Evolutionary conservation across 1,140 invertebrate species (phyloP).

Genomic region (Ostrea edulis): DNA sequence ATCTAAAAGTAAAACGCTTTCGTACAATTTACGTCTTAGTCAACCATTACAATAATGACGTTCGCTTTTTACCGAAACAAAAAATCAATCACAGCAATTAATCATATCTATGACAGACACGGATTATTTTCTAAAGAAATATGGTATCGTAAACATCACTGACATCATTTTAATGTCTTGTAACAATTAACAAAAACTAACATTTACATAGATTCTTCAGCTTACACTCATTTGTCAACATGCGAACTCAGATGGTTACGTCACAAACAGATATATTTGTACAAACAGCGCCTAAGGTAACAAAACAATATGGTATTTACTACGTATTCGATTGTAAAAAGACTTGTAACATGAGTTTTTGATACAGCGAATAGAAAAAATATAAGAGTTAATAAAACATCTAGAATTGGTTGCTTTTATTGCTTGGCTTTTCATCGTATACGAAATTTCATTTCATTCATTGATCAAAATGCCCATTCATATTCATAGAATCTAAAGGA

Average conservation of each 20-base stretch:
- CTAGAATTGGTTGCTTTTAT: too few relatives aligned
- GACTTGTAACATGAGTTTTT: neutral
- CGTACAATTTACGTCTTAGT: too few relatives aligned
- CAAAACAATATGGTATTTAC: neutral
- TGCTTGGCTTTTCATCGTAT: too few relatives aligned
- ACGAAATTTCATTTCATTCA: too few relatives aligned
- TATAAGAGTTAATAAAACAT: neutral
- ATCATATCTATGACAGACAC: too few relatives aligned
- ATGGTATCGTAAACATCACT: neutral
- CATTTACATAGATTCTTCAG: neutral
- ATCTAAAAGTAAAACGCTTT: too few relatives aligned
- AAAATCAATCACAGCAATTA: too few relatives aligned
- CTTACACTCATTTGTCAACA: neutral
- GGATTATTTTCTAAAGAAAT: neutral
- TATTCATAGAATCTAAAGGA: too few relatives aligned
- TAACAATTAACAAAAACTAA: neutral
- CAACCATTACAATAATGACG: too few relatives aligned
- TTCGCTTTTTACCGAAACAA: too few relatives aligned
- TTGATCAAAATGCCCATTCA: too few relatives aligned
- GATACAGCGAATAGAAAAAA: neutral
- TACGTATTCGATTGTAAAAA: neutral
- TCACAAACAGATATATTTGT: neutral
- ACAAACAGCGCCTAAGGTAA: slow-evolving; percentile 16
- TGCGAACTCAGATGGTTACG: slow-evolving; percentile 3
- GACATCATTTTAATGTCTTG: neutral